Percentiles rank a stretch among this genome's conserved stretches.
Evolutionary conservation across 2,113 vertebrate genomes (phyloP).

Genomic region (Malaclemys terrapin): DNA sequence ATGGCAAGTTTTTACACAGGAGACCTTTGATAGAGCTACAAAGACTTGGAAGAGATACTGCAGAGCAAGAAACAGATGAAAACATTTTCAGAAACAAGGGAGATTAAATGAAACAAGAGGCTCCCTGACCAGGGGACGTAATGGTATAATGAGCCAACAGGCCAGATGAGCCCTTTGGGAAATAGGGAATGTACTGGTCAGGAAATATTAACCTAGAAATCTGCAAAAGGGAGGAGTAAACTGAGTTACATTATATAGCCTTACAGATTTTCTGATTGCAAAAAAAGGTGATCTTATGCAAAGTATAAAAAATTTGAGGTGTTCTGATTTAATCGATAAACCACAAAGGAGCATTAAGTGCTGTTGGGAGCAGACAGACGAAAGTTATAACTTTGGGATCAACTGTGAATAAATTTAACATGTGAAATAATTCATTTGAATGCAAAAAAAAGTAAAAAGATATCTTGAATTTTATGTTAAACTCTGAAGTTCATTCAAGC

Average conservation of each 20-base stretch:
- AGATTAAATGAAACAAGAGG: no score
- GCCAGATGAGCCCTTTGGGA: no score
- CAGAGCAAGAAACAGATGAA: no score
- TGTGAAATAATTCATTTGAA: not conserved
- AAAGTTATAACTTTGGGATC: not conserved
- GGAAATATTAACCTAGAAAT: no score
- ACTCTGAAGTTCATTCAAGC: not conserved
- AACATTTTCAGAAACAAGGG: no score
- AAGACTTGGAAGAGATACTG: no score
- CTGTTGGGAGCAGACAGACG: not conserved
- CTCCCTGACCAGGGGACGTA: no score
- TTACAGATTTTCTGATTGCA: not conserved
- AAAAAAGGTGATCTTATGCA: not conserved
- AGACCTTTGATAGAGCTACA: no score
- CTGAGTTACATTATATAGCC: not conserved
- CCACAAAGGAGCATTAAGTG: not conserved
- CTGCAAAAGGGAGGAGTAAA: no score
- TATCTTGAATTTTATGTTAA: not conserved
- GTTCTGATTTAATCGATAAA: not conserved
- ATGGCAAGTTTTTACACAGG: no score
- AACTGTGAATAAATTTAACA: not conserved
- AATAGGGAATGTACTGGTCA: no score
- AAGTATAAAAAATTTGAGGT: not conserved
- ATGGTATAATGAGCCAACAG: no score
- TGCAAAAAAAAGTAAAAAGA: not conserved